These are phyloP conservation scores for Ammospiza nelsoni DNA, from an alignment of 2,113 vertebrate genomes.

Conservation along the genomic window DNA sequence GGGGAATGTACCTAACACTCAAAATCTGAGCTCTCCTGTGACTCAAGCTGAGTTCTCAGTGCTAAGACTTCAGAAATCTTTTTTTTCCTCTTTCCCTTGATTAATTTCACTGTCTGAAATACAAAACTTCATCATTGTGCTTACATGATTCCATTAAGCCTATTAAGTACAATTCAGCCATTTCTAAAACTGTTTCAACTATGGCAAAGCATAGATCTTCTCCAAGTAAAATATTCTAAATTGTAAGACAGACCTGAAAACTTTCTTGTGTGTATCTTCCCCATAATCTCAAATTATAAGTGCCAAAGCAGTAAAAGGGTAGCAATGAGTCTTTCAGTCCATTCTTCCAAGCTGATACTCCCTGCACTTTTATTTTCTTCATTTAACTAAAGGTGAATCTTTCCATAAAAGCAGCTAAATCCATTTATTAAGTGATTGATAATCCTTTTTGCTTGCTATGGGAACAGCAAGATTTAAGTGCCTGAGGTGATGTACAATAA, in stretches of 20 bases:
- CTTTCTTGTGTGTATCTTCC: not conserved
- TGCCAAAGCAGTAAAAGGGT: not conserved
- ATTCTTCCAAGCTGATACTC: not conserved
- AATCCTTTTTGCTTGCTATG: not conserved
- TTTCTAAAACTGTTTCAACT: slow-evolving; percentile 9
- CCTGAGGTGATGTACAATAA: not conserved
- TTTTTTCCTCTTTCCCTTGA: not conserved
- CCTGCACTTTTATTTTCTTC: not conserved
- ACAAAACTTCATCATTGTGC: not conserved
- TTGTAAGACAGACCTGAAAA: not conserved
- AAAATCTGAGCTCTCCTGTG: slow-evolving; percentile 22
- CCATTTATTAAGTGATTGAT: not conserved
- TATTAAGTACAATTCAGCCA: slow-evolving; percentile 3
- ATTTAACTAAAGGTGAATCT: not conserved
- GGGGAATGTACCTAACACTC: not conserved
- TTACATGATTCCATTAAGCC: not conserved
- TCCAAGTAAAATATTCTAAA: not conserved
- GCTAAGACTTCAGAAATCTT: not conserved
- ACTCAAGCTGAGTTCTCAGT: not conserved
- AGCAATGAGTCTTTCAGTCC: not conserved
- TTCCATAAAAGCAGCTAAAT: not conserved
- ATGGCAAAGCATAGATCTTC: not conserved
- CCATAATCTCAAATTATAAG: not conserved
- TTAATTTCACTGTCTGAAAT: not conserved
- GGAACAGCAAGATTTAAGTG: not conserved